These are phyloP conservation scores for Alentia gelatinosa DNA, from an alignment of 2,888 invertebrate species.

Conservation along the genomic window DNA sequence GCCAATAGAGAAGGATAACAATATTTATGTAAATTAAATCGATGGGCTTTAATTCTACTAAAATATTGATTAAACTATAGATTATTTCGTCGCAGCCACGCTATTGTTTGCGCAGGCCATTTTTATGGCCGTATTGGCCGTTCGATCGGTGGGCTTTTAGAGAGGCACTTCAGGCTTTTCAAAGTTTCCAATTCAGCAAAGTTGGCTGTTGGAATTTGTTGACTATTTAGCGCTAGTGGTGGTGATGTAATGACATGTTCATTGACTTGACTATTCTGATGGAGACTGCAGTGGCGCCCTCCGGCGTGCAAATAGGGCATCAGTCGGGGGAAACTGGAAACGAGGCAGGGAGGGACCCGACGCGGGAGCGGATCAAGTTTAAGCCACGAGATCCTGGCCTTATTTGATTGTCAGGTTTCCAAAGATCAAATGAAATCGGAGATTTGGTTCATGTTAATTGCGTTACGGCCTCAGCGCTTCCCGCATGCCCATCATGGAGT, in stretches of 20 bases:
- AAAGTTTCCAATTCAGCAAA: background rate
- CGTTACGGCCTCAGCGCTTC: too few species aligned
- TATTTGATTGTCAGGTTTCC: too few species aligned
- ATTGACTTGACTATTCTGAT: background rate
- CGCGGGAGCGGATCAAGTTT: too few species aligned
- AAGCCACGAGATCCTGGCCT: too few species aligned
- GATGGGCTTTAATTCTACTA: background rate
- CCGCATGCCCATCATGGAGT: too few species aligned
- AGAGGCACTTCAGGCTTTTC: background rate
- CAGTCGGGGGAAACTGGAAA: too few species aligned
- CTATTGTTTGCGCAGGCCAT: background rate
- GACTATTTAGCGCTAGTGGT: background rate
- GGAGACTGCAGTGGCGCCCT: too few species aligned
- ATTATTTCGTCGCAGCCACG: background rate
- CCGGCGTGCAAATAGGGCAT: too few species aligned
- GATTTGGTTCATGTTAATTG: too few species aligned
- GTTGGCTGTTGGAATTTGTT: background rate
- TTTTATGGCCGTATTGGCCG: background rate
- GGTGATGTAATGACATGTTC: background rate
- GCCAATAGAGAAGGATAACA: background rate
- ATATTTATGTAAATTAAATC: background rate
- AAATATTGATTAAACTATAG: background rate
- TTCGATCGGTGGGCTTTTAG: background rate
- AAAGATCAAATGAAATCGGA: too few species aligned
- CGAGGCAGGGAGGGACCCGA: too few species aligned